A percentile compares a stretch with the other conserved stretches of the same genome.
Conservation (phyloP, 2,888 invertebrate genomes). For the Melieria crassipennis region DNA sequence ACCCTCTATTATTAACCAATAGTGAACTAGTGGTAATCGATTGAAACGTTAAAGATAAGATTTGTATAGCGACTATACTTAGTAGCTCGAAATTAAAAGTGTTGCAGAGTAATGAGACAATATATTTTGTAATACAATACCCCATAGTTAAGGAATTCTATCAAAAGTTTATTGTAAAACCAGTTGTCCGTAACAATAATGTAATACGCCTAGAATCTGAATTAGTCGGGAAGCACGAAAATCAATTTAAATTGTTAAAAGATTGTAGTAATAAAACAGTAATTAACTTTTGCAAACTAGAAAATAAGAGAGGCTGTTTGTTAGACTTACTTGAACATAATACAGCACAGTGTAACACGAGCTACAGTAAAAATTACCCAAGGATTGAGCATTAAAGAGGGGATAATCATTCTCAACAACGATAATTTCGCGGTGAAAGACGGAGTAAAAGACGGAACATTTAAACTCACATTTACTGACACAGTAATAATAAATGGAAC, state of each 20-base stretch:
- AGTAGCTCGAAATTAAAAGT: constrained; percentile 1
- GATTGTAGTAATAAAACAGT: background rate
- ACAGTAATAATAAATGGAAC: too few species aligned
- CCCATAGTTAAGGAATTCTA: constrained; percentile 1
- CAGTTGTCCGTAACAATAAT: background rate
- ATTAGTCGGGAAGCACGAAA: background rate
- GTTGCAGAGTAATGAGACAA: background rate
- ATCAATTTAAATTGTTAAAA: constrained; percentile 10
- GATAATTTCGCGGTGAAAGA: background rate
- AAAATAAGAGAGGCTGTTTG: background rate
- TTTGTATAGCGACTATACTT: background rate
- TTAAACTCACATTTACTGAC: too few species aligned
- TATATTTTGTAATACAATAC: constrained; percentile 1
- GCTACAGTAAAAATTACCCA: background rate
- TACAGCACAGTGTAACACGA: background rate
- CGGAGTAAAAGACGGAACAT: background rate
- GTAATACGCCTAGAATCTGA: background rate
- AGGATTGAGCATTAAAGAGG: background rate
- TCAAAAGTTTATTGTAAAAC: background rate
- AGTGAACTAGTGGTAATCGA: background rate
- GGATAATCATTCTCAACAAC: background rate
- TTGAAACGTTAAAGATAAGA: background rate
- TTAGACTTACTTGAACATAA: background rate
- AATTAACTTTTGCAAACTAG: background rate
- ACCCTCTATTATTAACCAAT: background rate